Evolutionary conservation across 2,797 vertebrate genomes (phyloP).

Genomic region (Sparidentex hasta): DNA sequence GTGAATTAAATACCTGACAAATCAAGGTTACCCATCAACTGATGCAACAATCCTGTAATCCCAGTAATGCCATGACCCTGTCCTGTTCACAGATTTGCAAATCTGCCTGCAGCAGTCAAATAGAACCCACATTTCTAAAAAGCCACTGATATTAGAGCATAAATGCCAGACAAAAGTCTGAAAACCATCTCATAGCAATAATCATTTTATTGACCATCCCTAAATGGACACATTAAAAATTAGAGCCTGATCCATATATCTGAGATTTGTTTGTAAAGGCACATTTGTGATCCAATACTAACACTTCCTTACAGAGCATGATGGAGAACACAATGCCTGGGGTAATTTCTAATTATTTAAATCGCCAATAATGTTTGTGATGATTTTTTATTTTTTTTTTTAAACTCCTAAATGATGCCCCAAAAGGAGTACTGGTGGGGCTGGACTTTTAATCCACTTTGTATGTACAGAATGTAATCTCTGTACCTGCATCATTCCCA

Average conservation of each 20-base stretch:
- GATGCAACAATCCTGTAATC: conserved; percentile 9
- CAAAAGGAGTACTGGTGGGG: no score
- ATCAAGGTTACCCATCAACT: conserved; percentile 37
- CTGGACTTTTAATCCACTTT: background rate
- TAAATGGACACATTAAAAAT: background rate
- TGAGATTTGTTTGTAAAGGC: no score
- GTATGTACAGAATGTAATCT: background rate
- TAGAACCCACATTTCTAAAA: conserved; percentile 6
- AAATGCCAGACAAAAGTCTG: conserved; percentile 1
- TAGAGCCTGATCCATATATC: no score
- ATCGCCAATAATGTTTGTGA: no score
- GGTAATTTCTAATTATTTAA: no score
- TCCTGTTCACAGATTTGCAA: conserved; percentile 18
- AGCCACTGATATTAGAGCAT: background rate
- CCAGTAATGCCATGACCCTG: background rate
- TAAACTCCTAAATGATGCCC: no score
- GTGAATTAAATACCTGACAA: conserved; percentile 13
- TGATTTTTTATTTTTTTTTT: no score
- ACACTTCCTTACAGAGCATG: no score
- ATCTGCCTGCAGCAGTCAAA: background rate
- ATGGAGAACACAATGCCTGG: no score
- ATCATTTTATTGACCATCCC: background rate
- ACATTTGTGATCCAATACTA: no score
- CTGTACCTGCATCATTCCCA: background rate
- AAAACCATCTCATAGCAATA: background rate